Conservation (phyloP, 2,797 vertebrate genomes). For the Syndactyla subalaris region DNA sequence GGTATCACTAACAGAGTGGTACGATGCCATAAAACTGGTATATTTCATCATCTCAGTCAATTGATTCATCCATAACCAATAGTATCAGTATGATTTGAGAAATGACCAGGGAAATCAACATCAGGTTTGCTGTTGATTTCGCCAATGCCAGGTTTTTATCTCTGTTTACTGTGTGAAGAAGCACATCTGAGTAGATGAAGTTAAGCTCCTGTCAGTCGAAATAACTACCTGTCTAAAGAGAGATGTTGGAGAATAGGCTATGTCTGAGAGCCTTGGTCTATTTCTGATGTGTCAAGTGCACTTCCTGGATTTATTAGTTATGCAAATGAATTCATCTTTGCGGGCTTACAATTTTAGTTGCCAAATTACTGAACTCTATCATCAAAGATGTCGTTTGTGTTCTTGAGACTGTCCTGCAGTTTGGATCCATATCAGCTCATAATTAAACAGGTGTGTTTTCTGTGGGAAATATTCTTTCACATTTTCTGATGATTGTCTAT, state of each 20-base stretch:
- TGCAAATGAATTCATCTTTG: neutral
- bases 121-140: neutral
- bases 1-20: neutral
- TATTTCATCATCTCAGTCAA: neutral
- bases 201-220: neutral
- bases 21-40: neutral
- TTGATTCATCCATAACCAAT: neutral
- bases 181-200: neutral
- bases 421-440: neutral
- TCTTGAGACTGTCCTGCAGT: neutral
- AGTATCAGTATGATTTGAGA: neutral
- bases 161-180: neutral
- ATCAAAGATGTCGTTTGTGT: neutral
- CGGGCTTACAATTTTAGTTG: neutral
- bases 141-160: neutral
- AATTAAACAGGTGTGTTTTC: neutral
- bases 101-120: neutral
- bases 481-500: neutral
- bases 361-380: neutral
- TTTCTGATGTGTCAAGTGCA: neutral
- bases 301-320: slow-evolving; percentile 2
- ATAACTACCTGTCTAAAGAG: neutral
- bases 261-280: neutral
- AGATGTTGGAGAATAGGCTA: neutral
- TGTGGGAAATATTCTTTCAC: neutral